Evolutionary conservation across 2,888 invertebrate genomes (phyloP).

Genomic region (Cataglyphis altisquamis): DNA sequence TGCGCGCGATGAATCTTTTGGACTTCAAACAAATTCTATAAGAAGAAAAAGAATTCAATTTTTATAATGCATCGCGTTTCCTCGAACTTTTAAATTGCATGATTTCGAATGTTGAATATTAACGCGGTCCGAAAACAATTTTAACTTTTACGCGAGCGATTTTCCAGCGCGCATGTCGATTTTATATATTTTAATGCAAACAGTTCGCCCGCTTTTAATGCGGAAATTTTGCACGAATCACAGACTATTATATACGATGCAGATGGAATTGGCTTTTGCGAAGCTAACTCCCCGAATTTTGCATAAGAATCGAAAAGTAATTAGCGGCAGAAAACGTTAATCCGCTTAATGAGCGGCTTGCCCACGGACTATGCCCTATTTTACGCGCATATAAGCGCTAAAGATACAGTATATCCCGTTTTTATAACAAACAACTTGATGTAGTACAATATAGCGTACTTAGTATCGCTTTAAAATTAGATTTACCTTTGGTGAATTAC

Average conservation of each 20-base stretch:
- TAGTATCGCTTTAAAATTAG: slow-evolving; percentile 46
- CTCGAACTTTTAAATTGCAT: slow-evolving; percentile 47
- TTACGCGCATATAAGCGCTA: slow-evolving; percentile 39
- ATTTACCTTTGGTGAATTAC: slow-evolving; percentile 40
- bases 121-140: slow-evolving; percentile 40
- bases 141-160: slow-evolving; percentile 43
- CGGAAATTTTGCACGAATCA: slow-evolving; percentile 19
- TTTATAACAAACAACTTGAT: slow-evolving; percentile 61
- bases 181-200: slow-evolving; percentile 51
- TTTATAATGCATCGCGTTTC: slow-evolving; percentile 17
- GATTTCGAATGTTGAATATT: slow-evolving; percentile 53
- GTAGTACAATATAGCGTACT: slow-evolving; percentile 7
- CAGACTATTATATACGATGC: slow-evolving; percentile 30
- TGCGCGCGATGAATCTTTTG: slow-evolving; percentile 2
- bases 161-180: slow-evolving; percentile 14
- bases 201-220: slow-evolving; percentile 30
- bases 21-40: background rate
- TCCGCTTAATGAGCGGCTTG: slow-evolving; percentile 66
- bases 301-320: slow-evolving; percentile 72
- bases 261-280: slow-evolving; percentile 11
- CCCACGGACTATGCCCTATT: slow-evolving; percentile 39
- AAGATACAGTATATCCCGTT: background rate
- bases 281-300: background rate
- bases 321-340: slow-evolving; percentile 69
- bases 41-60: slow-evolving; percentile 40